phyloP scores from a whole-genome alignment of 2,888 invertebrate genomes.

The Phasia obesa region DNA sequence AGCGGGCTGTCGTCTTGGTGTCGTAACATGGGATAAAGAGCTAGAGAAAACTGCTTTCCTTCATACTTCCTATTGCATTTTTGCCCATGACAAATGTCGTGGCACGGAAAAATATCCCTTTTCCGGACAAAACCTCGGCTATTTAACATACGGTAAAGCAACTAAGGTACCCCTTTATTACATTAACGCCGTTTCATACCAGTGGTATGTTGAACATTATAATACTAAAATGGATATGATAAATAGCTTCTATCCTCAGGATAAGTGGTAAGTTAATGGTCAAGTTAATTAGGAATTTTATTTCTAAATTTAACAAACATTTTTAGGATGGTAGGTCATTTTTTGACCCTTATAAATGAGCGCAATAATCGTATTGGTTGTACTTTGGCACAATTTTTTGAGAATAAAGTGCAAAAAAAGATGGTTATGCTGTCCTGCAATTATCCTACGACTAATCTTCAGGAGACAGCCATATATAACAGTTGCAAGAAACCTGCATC shows the following conservation, averaged over 20 bases:
- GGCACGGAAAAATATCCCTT: constrained; percentile 74
- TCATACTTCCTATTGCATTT: constrained; percentile 74
- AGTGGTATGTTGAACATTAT: constrained; percentile 23
- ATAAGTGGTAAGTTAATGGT: constrained; percentile 8
- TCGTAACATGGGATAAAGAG: constrained; percentile 74
- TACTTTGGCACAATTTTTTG: constrained; percentile 24
- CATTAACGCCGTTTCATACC: constrained; percentile 9
- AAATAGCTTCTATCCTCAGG: not conserved
- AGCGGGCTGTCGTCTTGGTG: constrained; percentile 75
- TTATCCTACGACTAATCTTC: constrained; percentile 75
- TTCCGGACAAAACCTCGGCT: constrained; percentile 75
- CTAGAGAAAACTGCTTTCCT: constrained; percentile 74
- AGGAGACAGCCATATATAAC: constrained; percentile 73
- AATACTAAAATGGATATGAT: not conserved
- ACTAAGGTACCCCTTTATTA: not conserved
- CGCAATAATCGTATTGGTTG: not conserved
- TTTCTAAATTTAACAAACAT: constrained; percentile 16
- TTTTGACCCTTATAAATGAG: not conserved
- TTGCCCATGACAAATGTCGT: constrained; percentile 76
- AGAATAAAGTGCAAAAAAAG: constrained; percentile 40
- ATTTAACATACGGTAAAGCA: constrained; percentile 59
- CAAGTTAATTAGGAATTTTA: not conserved
- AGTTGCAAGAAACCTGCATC: constrained; percentile 67
- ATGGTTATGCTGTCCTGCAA: constrained; percentile 74
- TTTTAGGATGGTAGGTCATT: not conserved